These are phyloP conservation scores for Melanostoma scalare DNA, from an alignment of 2,888 invertebrate species.

Conservation along the genomic window DNA sequence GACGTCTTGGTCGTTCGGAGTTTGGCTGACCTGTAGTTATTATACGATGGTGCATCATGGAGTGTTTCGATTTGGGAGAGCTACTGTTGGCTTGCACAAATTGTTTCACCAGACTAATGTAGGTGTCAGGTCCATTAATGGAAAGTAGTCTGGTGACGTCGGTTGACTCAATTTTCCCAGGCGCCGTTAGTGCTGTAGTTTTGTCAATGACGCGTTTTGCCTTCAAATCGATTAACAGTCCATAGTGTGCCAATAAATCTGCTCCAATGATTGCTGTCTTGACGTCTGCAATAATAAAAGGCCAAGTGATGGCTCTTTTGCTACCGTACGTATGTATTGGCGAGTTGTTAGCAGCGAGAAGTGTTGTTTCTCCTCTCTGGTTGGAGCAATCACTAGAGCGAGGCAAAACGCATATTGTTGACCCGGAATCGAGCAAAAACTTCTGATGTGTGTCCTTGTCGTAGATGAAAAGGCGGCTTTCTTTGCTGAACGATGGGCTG, in stretches of 20 bases:
- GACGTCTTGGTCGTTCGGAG: conserved; percentile 18
- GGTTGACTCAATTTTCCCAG: background rate
- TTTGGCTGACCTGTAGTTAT: conserved; percentile 35
- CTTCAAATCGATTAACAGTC: conserved; percentile 18
- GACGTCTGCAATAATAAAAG: conserved; percentile 14
- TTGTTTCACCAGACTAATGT: too few relatives aligned
- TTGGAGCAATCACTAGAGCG: conserved; percentile 5
- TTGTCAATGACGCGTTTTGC: conserved; percentile 25
- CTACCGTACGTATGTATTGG: conserved; percentile 11
- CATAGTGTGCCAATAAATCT: conserved; percentile 12
- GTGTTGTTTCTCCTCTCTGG: background rate
- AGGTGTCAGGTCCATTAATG: background rate
- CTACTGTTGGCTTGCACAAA: background rate
- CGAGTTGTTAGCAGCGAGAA: conserved; percentile 17
- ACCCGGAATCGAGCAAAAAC: conserved; percentile 3
- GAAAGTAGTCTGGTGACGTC: background rate
- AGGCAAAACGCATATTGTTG: conserved; percentile 14
- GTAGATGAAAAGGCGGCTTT: conserved; percentile 4
- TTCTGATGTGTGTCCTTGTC: background rate
- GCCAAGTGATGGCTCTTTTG: background rate
- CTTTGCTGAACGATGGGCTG: background rate
- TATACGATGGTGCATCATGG: conserved; percentile 17
- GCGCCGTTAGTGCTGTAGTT: conserved; percentile 3
- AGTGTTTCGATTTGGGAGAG: background rate
- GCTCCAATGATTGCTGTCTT: conserved; percentile 20